These are phyloP conservation scores for Microtus oregoni DNA, from an alignment of 2,113 vertebrate species.

Conservation along the genomic window DNA sequence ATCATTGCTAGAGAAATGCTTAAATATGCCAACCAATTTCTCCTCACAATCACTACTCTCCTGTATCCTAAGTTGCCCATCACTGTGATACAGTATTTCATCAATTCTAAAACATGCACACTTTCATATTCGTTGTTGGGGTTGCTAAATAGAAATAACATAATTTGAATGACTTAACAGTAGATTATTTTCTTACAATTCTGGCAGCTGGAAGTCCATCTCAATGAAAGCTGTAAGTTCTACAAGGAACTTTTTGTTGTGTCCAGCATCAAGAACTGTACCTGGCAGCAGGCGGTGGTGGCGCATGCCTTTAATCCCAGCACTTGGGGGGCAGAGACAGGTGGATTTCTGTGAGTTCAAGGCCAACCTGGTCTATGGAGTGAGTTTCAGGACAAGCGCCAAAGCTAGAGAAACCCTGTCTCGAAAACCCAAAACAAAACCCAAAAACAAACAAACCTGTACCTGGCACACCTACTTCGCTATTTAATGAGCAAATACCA, in stretches of 20 bases:
- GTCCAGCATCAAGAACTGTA: background rate
- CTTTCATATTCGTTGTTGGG: background rate
- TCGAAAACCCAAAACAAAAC: too few species aligned
- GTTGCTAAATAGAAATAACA: background rate
- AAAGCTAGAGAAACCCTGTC: too few species aligned
- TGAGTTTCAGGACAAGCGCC: too few species aligned
- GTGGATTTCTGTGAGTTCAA: too few species aligned
- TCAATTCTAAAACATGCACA: background rate
- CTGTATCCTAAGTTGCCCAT: background rate
- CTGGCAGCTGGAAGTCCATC: background rate
- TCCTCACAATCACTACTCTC: background rate
- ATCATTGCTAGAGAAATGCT: background rate
- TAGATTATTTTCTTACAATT: background rate
- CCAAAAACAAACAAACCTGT: background rate
- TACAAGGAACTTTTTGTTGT: background rate
- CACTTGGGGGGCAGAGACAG: too few species aligned
- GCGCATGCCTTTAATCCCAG: too few species aligned
- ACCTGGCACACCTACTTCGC: background rate
- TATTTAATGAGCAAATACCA: slow-evolving; percentile 5
- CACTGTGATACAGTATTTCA: background rate
- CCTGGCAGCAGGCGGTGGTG: background rate
- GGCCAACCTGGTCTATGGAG: too few species aligned
- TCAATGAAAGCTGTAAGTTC: background rate
- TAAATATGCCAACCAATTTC: background rate
- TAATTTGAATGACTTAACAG: background rate